Conservation (phyloP, 2,797 vertebrate species). For the Epinephelus malabaricus region DNA sequence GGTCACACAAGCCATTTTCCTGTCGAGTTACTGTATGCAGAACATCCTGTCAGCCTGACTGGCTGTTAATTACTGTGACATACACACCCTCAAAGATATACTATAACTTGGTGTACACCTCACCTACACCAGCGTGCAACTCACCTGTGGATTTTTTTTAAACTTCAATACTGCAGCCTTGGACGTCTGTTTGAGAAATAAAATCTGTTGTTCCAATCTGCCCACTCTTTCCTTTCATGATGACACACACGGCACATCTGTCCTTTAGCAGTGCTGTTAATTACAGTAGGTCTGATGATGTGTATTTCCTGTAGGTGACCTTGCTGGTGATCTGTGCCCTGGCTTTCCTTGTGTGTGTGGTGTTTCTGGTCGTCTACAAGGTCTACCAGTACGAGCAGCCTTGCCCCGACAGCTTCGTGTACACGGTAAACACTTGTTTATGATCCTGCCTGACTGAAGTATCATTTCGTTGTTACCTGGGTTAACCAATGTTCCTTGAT, state of each 20-base stretch:
- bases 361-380: slow-evolving; percentile 98
- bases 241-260: background rate
- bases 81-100: background rate
- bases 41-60: slow-evolving; percentile 10
- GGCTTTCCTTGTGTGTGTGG: slow-evolving; percentile 95
- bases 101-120: background rate
- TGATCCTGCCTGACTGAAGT: background rate
- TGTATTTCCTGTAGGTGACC: slow-evolving; percentile 86
- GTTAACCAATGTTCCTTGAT: too few relatives aligned
- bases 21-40: slow-evolving; percentile 28
- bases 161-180: background rate
- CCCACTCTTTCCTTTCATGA: background rate
- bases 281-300: background rate
- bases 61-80: background rate
- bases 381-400: slow-evolving; percentile 97
- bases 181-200: background rate
- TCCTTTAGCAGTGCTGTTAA: background rate
- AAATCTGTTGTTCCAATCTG: background rate
- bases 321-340: slow-evolving; percentile 95
- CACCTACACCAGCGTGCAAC: background rate
- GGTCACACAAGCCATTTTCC: slow-evolving; percentile 52
- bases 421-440: slow-evolving; percentile 88
- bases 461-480: too few relatives aligned
- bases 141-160: background rate
- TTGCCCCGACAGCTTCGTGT: slow-evolving; percentile 94